Conservation (phyloP, 1,140 invertebrate species). For the Eufriesea mexicana region DNA sequence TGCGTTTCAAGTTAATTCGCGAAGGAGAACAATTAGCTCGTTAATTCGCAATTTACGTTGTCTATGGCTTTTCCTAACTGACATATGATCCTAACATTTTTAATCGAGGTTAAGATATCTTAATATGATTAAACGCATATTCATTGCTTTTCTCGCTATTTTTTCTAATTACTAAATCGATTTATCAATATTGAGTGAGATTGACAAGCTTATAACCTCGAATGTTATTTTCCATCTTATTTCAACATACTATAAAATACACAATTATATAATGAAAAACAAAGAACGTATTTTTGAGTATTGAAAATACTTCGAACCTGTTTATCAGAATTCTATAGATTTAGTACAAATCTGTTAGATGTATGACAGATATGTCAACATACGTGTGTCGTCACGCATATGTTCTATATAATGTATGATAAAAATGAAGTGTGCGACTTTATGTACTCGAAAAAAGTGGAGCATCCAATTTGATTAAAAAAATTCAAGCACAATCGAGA, state of each 20-base stretch:
- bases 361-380: neutral
- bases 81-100: neutral
- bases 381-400: neutral
- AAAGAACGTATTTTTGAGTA: slow-evolving; percentile 1
- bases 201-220: neutral
- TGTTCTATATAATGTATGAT: slow-evolving; percentile 36
- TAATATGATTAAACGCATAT: slow-evolving; percentile 11
- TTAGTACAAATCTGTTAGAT: slow-evolving; percentile 9
- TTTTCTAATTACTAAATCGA: no score
- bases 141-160: neutral
- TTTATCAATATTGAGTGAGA: neutral
- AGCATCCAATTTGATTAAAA: neutral
- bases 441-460: slow-evolving; percentile 19
- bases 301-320: slow-evolving; percentile 26
- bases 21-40: slow-evolving; percentile 46
- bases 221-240: neutral
- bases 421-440: slow-evolving; percentile 32
- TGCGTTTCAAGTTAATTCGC: slow-evolving; percentile 53
- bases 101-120: neutral
- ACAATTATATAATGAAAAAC: slow-evolving; percentile 34
- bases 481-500: neutral
- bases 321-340: slow-evolving; percentile 46
- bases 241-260: slow-evolving; percentile 4
- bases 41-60: slow-evolving; percentile 48
- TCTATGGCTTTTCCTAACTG: slow-evolving; percentile 10